Evolutionary conservation across 2,888 invertebrate genomes (phyloP), one percentile per base, ranked within the genome.

Genomic region (Dasysyrphus tricinctus): DNA sequence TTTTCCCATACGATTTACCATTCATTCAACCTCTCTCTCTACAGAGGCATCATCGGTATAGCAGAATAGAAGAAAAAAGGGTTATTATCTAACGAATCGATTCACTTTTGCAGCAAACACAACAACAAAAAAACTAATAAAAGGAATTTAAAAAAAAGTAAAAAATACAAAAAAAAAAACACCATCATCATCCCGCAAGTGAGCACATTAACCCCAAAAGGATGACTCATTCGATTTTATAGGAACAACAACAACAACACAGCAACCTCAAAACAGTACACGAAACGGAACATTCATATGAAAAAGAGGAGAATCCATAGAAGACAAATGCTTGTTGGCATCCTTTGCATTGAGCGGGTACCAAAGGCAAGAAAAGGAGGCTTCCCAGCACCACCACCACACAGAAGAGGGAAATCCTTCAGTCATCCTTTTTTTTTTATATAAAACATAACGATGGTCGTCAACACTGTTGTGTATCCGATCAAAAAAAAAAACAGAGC

Each of bases 131-230:
- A 56, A 19, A 42, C 29, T 12, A 76, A 80, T 51, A 19, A 61
- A 69, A 63, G 11, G 63, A 63, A 42, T 61, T 61, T 61, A n/a
- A 5, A 19, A 69, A n/a, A 16, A n/a, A 82, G 56, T 24, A 65
- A 51, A 72, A 69, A 75, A 67, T 29, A 37, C 34, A n/a, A 49
- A 37, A 44, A 12, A 57, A 69, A 74, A 75, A 80, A 47, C 24
- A 47, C 34, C 85, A 81, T 86, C n/a, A n/a, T n/a, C 80, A 81
- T 82, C 84, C 75, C 51, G 80, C 75, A 65, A 82, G 78, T 78
- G 81, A 86, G 86, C 86, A 86, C 86, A 78, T 86, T 86, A 81
- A 86, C 86, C 86, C 86, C 86, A 75, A 77, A 77, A 78, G 86
- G 74, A 86, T 86, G 86, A 86, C 86, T 86, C 86, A 86, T 86